Percentiles rank a stretch among this genome's conserved stretches.
These are phyloP conservation scores for Porites australiensis DNA, from an alignment of 64 coral and sea anemone species.

Conservation along the genomic window DNA sequence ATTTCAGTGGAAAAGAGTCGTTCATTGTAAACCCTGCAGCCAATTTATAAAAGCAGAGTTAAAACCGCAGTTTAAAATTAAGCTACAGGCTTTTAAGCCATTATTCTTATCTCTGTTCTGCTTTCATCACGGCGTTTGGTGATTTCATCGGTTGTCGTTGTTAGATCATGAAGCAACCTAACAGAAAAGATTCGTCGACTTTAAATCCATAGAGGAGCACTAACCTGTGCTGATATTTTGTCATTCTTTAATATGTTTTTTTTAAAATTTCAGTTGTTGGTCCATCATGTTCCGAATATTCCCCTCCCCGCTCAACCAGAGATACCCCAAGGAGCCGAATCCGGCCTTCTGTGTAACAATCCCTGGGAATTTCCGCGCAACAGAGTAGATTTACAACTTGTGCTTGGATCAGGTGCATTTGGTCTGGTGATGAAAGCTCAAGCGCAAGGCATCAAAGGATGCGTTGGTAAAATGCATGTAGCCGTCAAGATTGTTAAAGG, in stretches of 20 bases:
- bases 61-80: no score
- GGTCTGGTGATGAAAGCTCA: slow-evolving; percentile 99
- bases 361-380: slow-evolving; percentile 98
- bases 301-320: slow-evolving; percentile 51
- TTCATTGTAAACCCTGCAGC: no score
- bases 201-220: no score
- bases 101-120: no score
- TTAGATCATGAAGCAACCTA: no score
- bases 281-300: slow-evolving; percentile 18
- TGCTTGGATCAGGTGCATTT: slow-evolving; percentile 95
- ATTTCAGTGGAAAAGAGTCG: no score
- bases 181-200: no score
- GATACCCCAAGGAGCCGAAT: slow-evolving; percentile 23
- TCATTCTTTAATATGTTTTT: neutral
- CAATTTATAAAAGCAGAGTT: no score
- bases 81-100: no score
- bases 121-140: no score
- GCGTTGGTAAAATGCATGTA: slow-evolving; percentile 89
- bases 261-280: slow-evolving; percentile 39
- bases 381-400: slow-evolving; percentile 71
- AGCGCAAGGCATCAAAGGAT: slow-evolving; percentile 97
- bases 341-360: slow-evolving; percentile 71
- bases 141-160: no score
- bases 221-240: no score
- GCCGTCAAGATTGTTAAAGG: slow-evolving; percentile 99